Evolutionary conservation across 2,113 vertebrate species (phyloP).

Genomic region (Barbus barbus): DNA sequence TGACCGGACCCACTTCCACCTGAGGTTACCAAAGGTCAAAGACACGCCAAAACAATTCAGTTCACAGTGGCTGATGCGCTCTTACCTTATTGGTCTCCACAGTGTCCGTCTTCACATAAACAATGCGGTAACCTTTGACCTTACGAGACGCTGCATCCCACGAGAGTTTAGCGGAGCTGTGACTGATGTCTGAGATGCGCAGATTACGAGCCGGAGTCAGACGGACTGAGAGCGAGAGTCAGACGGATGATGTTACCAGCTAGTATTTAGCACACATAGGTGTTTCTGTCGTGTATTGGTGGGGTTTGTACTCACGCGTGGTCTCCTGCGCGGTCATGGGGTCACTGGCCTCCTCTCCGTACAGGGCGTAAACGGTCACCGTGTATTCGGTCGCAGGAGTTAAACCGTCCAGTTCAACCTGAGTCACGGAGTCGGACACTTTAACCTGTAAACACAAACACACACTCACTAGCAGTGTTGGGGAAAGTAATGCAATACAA

Average conservation of each 20-base stretch:
- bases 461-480: neutral
- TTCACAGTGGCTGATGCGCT: neutral
- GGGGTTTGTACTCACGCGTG: constrained; percentile 80
- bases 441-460: constrained; percentile 81
- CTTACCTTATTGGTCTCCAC: constrained; percentile 89
- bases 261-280: neutral
- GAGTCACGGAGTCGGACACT: constrained; percentile 80
- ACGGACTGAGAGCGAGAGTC: constrained; percentile 74
- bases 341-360: constrained; percentile 96
- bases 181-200: constrained; percentile 83
- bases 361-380: constrained; percentile 94
- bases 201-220: constrained; percentile 83
- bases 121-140: constrained; percentile 83
- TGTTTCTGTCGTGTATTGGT: neutral
- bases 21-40: constrained; percentile 59
- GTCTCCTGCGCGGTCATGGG: constrained; percentile 93
- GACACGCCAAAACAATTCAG: neutral
- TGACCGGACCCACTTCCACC: constrained; percentile 85
- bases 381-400: constrained; percentile 92
- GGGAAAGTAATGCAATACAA: too few species aligned
- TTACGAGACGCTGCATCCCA: constrained; percentile 86
- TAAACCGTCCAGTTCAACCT: constrained; percentile 84
- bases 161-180: constrained; percentile 81
- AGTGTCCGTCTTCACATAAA: constrained; percentile 86
- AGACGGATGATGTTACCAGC: neutral